Evolutionary conservation across 2,113 vertebrate genomes (phyloP).

Genomic region (Petrocephalus microphthalmus): DNA sequence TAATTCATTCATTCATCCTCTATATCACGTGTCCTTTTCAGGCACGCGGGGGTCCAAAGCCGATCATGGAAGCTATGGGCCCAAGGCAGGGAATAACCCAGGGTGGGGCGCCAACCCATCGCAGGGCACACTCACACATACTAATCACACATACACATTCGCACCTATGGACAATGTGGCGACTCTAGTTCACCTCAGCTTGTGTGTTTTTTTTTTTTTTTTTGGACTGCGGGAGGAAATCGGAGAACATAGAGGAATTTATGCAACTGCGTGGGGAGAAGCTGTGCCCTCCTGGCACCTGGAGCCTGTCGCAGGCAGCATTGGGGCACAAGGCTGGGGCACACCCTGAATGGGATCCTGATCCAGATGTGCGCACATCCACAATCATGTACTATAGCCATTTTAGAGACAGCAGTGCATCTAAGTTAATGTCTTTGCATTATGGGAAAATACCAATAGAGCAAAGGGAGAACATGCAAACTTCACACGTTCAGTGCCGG

Average conservation of each 20-base stretch:
- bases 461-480: neutral
- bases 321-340: neutral
- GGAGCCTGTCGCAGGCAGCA: neutral
- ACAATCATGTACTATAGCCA: neutral
- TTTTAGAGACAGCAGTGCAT: neutral
- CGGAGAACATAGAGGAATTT: neutral
- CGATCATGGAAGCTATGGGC: neutral
- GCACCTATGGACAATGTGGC: neutral
- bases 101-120: neutral
- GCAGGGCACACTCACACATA: neutral
- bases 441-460: neutral
- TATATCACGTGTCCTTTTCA: neutral
- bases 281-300: no score
- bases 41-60: neutral
- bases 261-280: neutral
- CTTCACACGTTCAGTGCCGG: neutral
- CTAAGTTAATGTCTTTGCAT: neutral
- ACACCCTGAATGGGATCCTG: neutral
- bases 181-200: neutral
- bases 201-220: neutral
- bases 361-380: no score
- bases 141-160: neutral
- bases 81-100: neutral
- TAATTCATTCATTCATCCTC: neutral
- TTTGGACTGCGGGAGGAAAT: neutral